Conservation (phyloP, 1,140 invertebrate species). For the Cylas formicarius region DNA sequence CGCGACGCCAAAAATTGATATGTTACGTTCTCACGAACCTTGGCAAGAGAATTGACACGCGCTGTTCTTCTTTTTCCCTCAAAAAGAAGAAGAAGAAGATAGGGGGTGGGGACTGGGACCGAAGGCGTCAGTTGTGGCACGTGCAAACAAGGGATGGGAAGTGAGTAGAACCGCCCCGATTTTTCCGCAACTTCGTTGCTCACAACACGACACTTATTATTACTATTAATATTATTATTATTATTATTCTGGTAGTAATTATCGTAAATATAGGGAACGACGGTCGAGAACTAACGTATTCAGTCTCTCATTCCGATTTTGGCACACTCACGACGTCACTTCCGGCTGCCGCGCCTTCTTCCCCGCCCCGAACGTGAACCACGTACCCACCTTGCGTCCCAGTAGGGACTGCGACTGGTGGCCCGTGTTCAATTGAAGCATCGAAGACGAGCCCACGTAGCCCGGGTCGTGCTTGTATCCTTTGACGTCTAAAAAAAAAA, state of each 20-base stretch:
- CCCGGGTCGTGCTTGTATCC: constrained; percentile 46
- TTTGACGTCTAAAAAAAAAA: constrained; percentile 43
- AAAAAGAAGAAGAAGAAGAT: too few species aligned
- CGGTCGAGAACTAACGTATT: constrained; percentile 1
- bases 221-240: constrained; percentile 6
- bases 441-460: constrained; percentile 43
- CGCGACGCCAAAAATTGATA: too few species aligned
- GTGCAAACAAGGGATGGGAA: too few species aligned
- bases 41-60: too few species aligned
- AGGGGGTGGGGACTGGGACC: too few species aligned
- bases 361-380: constrained; percentile 52
- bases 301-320: background rate
- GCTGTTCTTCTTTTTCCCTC: too few species aligned
- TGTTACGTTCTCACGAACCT: too few species aligned
- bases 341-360: constrained; percentile 46
- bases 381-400: constrained; percentile 52
- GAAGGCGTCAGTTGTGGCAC: too few species aligned
- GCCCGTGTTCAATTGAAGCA: constrained; percentile 40
- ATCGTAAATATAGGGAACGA: constrained; percentile 12
- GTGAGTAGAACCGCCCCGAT: too few species aligned
- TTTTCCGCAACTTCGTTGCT: background rate
- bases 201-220: constrained; percentile 9
- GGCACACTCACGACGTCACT: constrained; percentile 47
- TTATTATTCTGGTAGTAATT: too few species aligned
- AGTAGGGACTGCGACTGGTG: constrained; percentile 36